Evolutionary conservation across 2,797 vertebrate species (phyloP), one percentile per base, ranked within the genome.

Genomic region (Sebastes hubbsi): DNA sequence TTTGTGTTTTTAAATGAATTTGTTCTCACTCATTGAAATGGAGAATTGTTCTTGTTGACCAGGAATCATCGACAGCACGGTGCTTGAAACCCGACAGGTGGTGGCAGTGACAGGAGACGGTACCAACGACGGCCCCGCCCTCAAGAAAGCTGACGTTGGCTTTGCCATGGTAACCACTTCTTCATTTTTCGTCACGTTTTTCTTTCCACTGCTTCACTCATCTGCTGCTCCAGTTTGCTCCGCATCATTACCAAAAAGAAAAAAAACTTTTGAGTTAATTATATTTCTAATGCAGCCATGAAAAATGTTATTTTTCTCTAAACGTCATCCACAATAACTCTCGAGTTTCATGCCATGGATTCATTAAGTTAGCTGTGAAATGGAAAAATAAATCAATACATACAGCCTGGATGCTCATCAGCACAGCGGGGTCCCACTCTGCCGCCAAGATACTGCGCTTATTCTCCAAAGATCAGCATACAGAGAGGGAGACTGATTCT

Each of bases 41-140:
- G 10, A 70, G 42, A 29, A 16, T 11, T 77, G 54, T 63, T 29
- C 65, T 60, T 69, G 20, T 30, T 46, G 62, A 36, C 27, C 95
- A 99, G 99, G 99, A 29, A 99, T 99, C 88, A 99, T 99, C 7
- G 99, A 99, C 95, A 99, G 99, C 95, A 98, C 96, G 0, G 91
- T 98, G 54, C 95, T 95, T 24, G 98, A 98, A 7, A 97, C 95
- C 60, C 95, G 98, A 73, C 97, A 99, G 94, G 99, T 99, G 90
- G 99, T 99, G 87, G 99, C 99, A 0, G 99, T 99, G 93, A 99
- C 99, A 0, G 99, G 99, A 70, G 99, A 99, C 0, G 99, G 99
- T 8, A 99, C 99, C 80, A 99, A 99, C 1, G 98, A 99, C 0
- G 98, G 98, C 25, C 98, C 98, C 0, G 99, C 99, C 54, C 95